Evolutionary conservation across 2,113 vertebrate genomes (phyloP).

Genomic region (Siniperca chuatsi): DNA sequence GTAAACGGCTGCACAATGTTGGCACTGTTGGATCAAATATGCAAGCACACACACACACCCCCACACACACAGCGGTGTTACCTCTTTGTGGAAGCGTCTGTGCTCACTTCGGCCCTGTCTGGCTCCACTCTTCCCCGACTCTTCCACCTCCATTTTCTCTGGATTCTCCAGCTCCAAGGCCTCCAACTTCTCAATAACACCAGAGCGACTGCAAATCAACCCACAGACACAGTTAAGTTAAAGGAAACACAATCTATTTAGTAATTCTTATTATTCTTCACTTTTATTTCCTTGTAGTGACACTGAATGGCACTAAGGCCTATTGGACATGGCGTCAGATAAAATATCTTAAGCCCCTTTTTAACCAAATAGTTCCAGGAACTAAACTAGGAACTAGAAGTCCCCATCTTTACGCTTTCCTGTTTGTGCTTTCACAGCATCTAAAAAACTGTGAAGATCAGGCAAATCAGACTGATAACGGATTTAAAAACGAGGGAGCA

Average conservation of each 20-base stretch:
- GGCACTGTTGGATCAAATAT: slow-evolving; percentile 9
- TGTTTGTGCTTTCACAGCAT: not conserved
- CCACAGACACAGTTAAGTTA: not conserved
- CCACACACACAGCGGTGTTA: slow-evolving; percentile 40
- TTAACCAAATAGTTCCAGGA: not conserved
- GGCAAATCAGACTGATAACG: not conserved
- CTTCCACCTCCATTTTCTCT: slow-evolving; percentile 86
- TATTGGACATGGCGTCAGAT: not conserved
- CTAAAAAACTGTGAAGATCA: not conserved
- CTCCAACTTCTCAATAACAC: slow-evolving; percentile 88
- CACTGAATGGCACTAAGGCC: not conserved
- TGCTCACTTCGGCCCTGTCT: slow-evolving; percentile 85
- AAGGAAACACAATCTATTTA: not conserved
- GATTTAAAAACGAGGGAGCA: not conserved
- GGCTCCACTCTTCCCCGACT: slow-evolving; percentile 61
- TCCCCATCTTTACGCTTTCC: not conserved
- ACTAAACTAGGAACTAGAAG: not conserved
- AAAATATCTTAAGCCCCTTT: not conserved
- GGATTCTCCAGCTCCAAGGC: slow-evolving; percentile 87
- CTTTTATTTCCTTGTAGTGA: not conserved
- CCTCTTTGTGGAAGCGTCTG: slow-evolving; percentile 83
- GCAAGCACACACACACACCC: not conserved
- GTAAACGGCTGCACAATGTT: slow-evolving; percentile 35
- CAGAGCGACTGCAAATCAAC: slow-evolving; percentile 78
- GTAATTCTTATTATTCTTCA: not conserved